phyloP scores from a whole-genome alignment of 2,888 invertebrate species.

The Epistrophella euchroma region DNA sequence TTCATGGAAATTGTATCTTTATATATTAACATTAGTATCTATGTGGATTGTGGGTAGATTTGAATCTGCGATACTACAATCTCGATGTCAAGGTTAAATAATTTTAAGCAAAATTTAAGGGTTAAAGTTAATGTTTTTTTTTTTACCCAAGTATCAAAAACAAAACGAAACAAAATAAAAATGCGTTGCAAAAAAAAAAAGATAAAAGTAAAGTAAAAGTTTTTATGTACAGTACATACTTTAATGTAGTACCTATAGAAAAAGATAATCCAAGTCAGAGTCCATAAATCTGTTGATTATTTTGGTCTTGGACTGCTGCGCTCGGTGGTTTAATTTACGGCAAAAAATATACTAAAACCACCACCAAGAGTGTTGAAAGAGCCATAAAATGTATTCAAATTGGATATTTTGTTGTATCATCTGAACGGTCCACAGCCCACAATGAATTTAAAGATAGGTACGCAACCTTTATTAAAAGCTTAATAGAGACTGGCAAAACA shows the following conservation, averaged over 20 bases:
- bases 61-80: background rate
- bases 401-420: slow-evolving; percentile 26
- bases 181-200: slow-evolving; percentile 26
- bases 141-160: background rate
- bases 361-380: slow-evolving; percentile 41
- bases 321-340: slow-evolving; percentile 4
- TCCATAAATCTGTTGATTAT: slow-evolving; percentile 37
- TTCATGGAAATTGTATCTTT: slow-evolving; percentile 1
- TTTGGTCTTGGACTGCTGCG: slow-evolving; percentile 26
- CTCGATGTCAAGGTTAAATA: slow-evolving; percentile 21
- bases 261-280: background rate
- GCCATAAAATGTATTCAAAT: slow-evolving; percentile 53
- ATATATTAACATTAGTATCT: background rate
- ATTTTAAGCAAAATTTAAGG: slow-evolving; percentile 14
- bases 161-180: slow-evolving; percentile 2
- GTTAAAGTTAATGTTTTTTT: background rate
- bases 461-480: slow-evolving; percentile 26
- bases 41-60: background rate
- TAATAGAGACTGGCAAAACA: slow-evolving; percentile 9
- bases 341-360: background rate
- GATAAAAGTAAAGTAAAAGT: slow-evolving; percentile 31
- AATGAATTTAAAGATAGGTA: slow-evolving; percentile 12
- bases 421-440: slow-evolving; percentile 22
- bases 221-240: background rate
- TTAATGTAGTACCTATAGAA: background rate